phyloP scores from a whole-genome alignment of 2,113 vertebrate species.

The Gulo gulo region DNA sequence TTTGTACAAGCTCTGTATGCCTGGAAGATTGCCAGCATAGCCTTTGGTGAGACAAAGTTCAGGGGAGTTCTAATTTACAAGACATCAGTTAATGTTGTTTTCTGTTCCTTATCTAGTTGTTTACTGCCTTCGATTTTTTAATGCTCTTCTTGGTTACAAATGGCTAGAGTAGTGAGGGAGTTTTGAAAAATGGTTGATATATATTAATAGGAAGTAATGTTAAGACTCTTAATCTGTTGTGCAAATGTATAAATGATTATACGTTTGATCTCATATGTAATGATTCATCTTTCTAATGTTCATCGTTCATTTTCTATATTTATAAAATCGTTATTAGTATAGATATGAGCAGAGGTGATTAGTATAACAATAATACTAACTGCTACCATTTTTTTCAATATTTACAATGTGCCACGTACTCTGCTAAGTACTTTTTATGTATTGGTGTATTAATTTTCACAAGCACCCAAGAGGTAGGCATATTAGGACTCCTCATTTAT shows the following conservation, averaged over 20 bases:
- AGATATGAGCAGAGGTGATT: neutral
- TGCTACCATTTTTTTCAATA: neutral
- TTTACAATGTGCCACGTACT: neutral
- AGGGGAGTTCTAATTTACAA: neutral
- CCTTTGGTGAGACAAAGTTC: constrained; percentile 45
- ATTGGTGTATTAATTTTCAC: neutral
- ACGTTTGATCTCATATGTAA: neutral
- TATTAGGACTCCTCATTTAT: neutral
- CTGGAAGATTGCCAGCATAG: constrained; percentile 5
- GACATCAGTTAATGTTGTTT: constrained; percentile 1
- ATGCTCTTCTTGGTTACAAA: constrained; percentile 42
- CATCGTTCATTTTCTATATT: neutral
- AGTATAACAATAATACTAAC: neutral
- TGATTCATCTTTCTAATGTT: neutral
- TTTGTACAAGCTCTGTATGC: neutral
- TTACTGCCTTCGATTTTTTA: constrained; percentile 4
- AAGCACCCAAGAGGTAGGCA: neutral
- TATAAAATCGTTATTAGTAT: neutral
- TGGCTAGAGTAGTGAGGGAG: neutral
- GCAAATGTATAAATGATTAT: neutral
- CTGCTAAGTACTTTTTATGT: neutral
- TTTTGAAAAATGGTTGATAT: constrained; percentile 31
- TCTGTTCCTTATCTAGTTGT: neutral
- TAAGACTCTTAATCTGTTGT: neutral
- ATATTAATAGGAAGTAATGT: neutral